phyloP scores from a whole-genome alignment of 2,888 invertebrate genomes.

The Drosophila gaucha region DNA sequence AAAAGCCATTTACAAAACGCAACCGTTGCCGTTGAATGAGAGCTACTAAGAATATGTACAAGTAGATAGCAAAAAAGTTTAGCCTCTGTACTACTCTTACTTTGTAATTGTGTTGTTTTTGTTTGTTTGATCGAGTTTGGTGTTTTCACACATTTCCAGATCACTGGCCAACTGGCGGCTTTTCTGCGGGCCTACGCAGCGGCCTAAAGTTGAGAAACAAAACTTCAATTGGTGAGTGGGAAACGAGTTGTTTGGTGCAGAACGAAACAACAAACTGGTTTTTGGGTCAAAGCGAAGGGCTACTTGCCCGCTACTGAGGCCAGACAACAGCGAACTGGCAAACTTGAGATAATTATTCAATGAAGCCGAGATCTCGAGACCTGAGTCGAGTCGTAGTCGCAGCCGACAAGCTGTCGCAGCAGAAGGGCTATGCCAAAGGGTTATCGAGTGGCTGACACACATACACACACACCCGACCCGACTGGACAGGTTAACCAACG shows the following conservation, averaged over 20 bases:
- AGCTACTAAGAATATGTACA: neutral
- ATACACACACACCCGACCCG: slow-evolving; percentile 16
- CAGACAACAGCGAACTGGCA: slow-evolving; percentile 62
- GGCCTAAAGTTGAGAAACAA: slow-evolving; percentile 33
- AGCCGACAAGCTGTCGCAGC: slow-evolving; percentile 35
- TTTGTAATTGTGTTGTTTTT: neutral
- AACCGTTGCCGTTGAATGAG: neutral
- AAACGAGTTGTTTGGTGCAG: slow-evolving; percentile 60
- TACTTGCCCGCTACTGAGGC: slow-evolving; percentile 29
- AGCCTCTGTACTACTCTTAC: neutral
- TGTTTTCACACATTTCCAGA: slow-evolving; percentile 68
- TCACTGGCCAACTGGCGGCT: slow-evolving; percentile 29
- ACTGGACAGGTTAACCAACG: slow-evolving; percentile 51
- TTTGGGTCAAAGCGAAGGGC: slow-evolving; percentile 66
- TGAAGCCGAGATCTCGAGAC: slow-evolving; percentile 62
- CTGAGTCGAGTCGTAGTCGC: slow-evolving; percentile 1
- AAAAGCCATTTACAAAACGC: slow-evolving; percentile 59
- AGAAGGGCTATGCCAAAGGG: slow-evolving; percentile 64
- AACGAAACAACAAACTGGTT: slow-evolving; percentile 66
- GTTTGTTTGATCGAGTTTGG: slow-evolving; percentile 33
- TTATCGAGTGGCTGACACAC: slow-evolving; percentile 52
- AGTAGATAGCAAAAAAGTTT: neutral
- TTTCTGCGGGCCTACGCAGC: slow-evolving; percentile 37
- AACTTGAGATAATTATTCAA: slow-evolving; percentile 76
- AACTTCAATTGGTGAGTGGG: slow-evolving; percentile 26